phyloP scores from a whole-genome alignment of 2,113 vertebrate genomes.

The Urocolius indicus region DNA sequence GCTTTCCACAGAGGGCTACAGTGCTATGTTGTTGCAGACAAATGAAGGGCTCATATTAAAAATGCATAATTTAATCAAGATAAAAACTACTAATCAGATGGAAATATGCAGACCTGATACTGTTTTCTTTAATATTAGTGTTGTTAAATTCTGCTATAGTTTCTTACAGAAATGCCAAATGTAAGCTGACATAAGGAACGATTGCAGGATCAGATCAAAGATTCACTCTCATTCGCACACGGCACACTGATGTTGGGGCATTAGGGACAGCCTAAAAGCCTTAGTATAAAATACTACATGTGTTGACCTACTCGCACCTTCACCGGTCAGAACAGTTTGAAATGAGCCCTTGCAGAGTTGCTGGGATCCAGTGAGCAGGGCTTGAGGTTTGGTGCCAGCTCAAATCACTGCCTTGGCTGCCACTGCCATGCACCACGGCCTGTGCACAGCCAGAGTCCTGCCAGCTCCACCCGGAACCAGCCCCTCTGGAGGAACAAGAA shows the following conservation, averaged over 20 bases:
- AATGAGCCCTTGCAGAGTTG: background rate
- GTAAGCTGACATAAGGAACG: constrained; percentile 64
- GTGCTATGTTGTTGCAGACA: constrained; percentile 20
- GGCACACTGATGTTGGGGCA: background rate
- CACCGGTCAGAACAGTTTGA: background rate
- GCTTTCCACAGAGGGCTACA: background rate
- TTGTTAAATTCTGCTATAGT: constrained; percentile 63
- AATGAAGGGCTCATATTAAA: constrained; percentile 68
- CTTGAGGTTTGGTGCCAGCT: background rate
- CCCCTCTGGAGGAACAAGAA: background rate
- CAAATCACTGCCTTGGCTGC: background rate
- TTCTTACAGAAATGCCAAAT: constrained; percentile 49
- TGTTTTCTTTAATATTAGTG: constrained; percentile 57
- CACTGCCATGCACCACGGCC: accelerated
- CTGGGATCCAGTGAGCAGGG: accelerated
- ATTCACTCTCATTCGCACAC: background rate
- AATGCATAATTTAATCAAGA: constrained; percentile 77
- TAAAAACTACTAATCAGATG: constrained; percentile 68
- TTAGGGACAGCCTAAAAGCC: background rate
- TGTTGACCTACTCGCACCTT: background rate
- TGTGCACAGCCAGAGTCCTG: accelerated
- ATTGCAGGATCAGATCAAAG: constrained; percentile 50
- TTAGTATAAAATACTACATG: background rate
- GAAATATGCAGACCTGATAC: constrained; percentile 66
- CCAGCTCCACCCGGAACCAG: background rate